Evolutionary conservation across 2,113 vertebrate species (phyloP).

Genomic region (Pedetes capensis): DNA sequence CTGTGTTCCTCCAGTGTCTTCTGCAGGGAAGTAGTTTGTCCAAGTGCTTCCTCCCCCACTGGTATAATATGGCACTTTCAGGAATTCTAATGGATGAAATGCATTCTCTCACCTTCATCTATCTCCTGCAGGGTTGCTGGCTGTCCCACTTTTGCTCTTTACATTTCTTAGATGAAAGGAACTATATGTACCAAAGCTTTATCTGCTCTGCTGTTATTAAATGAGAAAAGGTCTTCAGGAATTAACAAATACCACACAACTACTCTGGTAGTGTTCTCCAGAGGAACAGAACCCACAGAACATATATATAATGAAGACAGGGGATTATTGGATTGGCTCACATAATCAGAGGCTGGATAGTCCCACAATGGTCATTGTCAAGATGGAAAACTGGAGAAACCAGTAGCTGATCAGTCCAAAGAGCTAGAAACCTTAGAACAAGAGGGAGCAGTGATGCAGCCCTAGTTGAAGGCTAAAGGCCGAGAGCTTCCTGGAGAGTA

Average conservation of each 20-base stretch:
- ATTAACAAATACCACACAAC: background rate
- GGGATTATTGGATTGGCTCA: background rate
- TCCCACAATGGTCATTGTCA: background rate
- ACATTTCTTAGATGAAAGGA: slow-evolving; percentile 10
- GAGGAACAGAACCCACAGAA: background rate
- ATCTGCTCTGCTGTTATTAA: background rate
- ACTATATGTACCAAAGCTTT: background rate
- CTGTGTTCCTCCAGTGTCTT: background rate
- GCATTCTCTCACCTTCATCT: background rate
- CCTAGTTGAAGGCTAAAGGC: background rate
- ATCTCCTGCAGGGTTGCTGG: background rate
- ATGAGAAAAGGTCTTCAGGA: background rate
- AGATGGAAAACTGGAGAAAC: background rate
- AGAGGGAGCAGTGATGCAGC: background rate
- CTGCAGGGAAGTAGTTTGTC: background rate
- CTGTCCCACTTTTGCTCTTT: background rate
- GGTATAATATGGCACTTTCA: background rate
- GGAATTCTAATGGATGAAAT: background rate
- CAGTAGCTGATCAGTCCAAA: background rate
- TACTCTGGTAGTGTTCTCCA: background rate
- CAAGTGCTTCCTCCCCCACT: background rate
- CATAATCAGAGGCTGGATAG: background rate
- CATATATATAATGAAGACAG: background rate
- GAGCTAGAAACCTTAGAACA: background rate
- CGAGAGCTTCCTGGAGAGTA: background rate